Conservation (phyloP, 2,797 vertebrate species). For the Arctocebus calabarensis region DNA sequence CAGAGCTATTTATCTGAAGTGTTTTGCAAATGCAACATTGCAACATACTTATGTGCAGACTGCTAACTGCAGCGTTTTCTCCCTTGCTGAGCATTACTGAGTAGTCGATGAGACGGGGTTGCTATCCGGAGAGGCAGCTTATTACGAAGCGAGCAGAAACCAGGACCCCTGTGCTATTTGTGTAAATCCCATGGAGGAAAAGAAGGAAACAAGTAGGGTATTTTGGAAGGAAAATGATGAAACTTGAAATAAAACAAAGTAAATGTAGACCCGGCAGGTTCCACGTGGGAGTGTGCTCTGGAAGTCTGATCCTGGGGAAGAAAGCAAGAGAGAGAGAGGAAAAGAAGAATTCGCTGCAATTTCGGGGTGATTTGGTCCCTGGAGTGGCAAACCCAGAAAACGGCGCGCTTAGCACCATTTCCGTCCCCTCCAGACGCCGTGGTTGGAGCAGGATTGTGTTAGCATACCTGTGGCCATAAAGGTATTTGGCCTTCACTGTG, state of each 20-base stretch:
- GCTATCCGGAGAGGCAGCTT: neutral
- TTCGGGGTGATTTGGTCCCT: neutral
- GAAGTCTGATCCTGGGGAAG: neutral
- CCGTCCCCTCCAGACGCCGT: neutral
- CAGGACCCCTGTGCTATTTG: neutral
- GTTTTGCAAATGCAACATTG: neutral
- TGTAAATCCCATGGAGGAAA: neutral
- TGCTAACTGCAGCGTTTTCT: neutral
- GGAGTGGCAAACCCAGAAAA: neutral
- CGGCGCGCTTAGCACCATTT: neutral
- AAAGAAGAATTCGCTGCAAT: neutral
- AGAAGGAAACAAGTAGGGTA: neutral
- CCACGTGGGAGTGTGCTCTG: fast-evolving
- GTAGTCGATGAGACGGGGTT: neutral
- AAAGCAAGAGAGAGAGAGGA: neutral
- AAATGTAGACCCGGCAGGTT: neutral
- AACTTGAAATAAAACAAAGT: neutral
- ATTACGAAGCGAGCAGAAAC: neutral
- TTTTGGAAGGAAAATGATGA: neutral
- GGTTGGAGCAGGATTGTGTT: neutral
- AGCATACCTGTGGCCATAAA: neutral
- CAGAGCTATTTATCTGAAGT: neutral
- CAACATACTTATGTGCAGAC: neutral
- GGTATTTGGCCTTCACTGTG: conserved; percentile 1
- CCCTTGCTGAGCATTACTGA: fast-evolving